Evolutionary conservation across 1,140 invertebrate genomes (phyloP), one percentile per base, ranked within the genome.

Genomic region (Drosophila pandora): DNA sequence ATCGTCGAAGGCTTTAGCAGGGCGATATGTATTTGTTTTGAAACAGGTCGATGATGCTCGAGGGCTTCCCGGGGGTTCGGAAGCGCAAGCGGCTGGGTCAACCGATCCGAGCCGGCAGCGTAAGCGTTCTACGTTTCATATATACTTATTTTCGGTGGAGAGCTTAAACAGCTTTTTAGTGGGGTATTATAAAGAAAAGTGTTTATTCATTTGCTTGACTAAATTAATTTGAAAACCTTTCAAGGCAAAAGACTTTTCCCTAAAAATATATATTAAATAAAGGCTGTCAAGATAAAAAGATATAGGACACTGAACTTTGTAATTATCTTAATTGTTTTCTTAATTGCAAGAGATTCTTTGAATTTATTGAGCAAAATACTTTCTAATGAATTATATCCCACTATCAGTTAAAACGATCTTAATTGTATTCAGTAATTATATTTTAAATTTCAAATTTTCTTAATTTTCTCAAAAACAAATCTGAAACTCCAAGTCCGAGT

Each of bases 1-100:
- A 90, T 88, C 87, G 70, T 63, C 79, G 79, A 88, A 88, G 79
- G 88, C 88, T 90, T 90, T 90, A 90, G 88, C 75, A 90, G 74
- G 76, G 69, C 77, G 82, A 90, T 90, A 67, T 74, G 39, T 58
- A 34, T 74, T 71, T 74, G 52, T 84, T 54, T 75, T 53, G 56
- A 67, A 76, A 76, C 72, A 76, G 62, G 71, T 75, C 60, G 71
- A 23, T 45, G 53, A 49, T 52, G 22, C 68, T 79, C 55, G 25
- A 55, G 28, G 69, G 43, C 12, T 43, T 6, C 41, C 37, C 41
- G 13, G n/a, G 41, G 41, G 17, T 43, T 8, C 5, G 2, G 41
- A 8, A 0, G n/a, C 7, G n/a, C 4, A 21, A 55, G 48, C 12
- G 2, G 3, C 17, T 4, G 34, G 50, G 56, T 48, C 34, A 45